Percentiles rank a stretch among this genome's conserved stretches.
Conservation (phyloP, 2,113 vertebrate genomes). For the Loxodonta africana region DNA sequence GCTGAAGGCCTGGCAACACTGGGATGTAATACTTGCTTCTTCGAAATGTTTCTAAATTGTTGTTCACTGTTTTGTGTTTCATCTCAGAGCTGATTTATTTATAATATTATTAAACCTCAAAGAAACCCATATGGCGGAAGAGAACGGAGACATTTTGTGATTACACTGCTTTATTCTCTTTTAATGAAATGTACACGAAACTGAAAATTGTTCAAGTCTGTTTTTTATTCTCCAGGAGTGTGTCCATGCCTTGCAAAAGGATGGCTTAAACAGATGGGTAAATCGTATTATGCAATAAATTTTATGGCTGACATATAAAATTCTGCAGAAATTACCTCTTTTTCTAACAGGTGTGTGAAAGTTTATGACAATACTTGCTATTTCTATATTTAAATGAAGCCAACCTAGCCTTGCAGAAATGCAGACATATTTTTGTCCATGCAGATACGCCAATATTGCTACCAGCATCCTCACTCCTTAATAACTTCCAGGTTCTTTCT, state of each 20-base stretch:
- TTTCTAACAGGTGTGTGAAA: conserved; percentile 40
- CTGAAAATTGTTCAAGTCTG: conserved; percentile 28
- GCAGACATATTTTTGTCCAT: background rate
- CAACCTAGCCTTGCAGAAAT: conserved; percentile 32
- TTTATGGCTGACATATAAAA: background rate
- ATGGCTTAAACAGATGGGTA: conserved; percentile 36
- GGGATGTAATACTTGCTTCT: conserved; percentile 39
- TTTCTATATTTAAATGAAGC: conserved; percentile 50
- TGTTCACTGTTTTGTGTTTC: conserved; percentile 73
- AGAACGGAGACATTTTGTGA: conserved; percentile 47
- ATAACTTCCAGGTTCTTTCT: background rate
- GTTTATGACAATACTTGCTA: background rate
- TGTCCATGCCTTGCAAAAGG: conserved; percentile 13
- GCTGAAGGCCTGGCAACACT: conserved; percentile 55
- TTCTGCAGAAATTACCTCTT: background rate
- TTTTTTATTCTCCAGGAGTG: conserved; percentile 38
- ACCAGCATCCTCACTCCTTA: background rate
- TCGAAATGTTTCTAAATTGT: conserved; percentile 69
- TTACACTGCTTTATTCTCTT: conserved; percentile 59
- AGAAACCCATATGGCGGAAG: conserved; percentile 64
- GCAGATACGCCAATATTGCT: background rate
- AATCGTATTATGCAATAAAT: background rate
- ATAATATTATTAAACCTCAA: conserved; percentile 77
- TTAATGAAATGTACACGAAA: conserved; percentile 69
- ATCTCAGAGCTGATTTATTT: conserved; percentile 71